phyloP scores from a whole-genome alignment of 2,888 invertebrate genomes.

The Tridacna crocea region DNA sequence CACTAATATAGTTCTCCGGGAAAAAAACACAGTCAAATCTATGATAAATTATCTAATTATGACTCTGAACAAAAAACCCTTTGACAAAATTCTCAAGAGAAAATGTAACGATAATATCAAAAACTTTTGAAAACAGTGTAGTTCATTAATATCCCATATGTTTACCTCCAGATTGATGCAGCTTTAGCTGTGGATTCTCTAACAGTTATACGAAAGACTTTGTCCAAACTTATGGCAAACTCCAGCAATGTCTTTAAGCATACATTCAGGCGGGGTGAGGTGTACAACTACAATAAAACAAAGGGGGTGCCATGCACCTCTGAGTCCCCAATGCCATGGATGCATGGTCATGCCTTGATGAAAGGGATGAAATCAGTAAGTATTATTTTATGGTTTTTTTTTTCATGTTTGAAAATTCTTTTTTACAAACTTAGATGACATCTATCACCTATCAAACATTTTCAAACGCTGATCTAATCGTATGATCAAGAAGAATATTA shows the following conservation, averaged over 20 bases:
- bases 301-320: constrained; percentile 86
- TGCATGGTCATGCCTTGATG: constrained; percentile 77
- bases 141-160: neutral
- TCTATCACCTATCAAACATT: too few relatives aligned
- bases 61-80: too few relatives aligned
- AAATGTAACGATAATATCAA: too few relatives aligned
- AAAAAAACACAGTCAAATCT: too few relatives aligned
- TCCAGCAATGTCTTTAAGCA: constrained; percentile 92
- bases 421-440: too few relatives aligned
- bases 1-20: too few relatives aligned
- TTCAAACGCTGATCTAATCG: too few relatives aligned
- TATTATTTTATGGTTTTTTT: neutral
- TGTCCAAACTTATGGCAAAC: constrained; percentile 93
- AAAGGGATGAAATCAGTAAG: constrained; percentile 71
- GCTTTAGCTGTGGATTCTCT: constrained; percentile 98
- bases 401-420: neutral
- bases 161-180: constrained; percentile 90
- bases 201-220: constrained; percentile 95
- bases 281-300: constrained; percentile 88
- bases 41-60: too few relatives aligned
- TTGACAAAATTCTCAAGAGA: too few relatives aligned
- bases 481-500: too few relatives aligned
- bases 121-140: too few relatives aligned
- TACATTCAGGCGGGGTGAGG: constrained; percentile 86
- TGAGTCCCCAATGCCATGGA: constrained; percentile 77